These are phyloP conservation scores for Aphis gossypii DNA, from an alignment of 1,140 invertebrate genomes.

Conservation along the genomic window DNA sequence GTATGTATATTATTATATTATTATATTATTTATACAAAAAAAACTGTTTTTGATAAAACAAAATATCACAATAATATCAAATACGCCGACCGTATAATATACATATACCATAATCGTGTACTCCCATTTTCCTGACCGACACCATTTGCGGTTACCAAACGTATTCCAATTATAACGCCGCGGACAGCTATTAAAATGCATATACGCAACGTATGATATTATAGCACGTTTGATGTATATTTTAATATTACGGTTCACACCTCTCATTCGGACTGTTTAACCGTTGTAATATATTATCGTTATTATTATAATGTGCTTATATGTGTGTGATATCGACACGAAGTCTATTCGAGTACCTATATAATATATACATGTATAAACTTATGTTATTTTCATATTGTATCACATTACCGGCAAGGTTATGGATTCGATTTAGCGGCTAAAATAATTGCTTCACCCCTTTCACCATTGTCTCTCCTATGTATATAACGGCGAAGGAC, in stretches of 20 bases:
- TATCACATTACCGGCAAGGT: constrained; percentile 1
- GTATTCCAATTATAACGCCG: neutral
- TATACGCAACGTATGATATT: neutral
- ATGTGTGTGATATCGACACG: neutral
- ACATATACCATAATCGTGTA: neutral
- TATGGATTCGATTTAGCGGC: neutral
- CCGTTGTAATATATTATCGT: neutral
- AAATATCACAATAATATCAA: neutral
- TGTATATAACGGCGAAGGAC: constrained; percentile 13
- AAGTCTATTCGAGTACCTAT: neutral
- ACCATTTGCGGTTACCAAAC: neutral
- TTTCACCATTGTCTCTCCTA: constrained; percentile 23
- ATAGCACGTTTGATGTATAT: neutral
- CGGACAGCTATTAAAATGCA: neutral
- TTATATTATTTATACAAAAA: constrained; percentile 15
- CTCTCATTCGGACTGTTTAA: neutral
- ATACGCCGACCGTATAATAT: neutral
- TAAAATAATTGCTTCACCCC: constrained; percentile 43
- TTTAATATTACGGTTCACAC: constrained; percentile 19
- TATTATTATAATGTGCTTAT: neutral
- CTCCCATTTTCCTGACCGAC: neutral
- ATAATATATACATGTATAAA: neutral
- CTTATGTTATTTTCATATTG: neutral
- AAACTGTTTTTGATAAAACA: neutral
- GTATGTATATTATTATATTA: neutral